phyloP scores from a whole-genome alignment of 2,888 invertebrate species.

The Onchidella celtica region DNA sequence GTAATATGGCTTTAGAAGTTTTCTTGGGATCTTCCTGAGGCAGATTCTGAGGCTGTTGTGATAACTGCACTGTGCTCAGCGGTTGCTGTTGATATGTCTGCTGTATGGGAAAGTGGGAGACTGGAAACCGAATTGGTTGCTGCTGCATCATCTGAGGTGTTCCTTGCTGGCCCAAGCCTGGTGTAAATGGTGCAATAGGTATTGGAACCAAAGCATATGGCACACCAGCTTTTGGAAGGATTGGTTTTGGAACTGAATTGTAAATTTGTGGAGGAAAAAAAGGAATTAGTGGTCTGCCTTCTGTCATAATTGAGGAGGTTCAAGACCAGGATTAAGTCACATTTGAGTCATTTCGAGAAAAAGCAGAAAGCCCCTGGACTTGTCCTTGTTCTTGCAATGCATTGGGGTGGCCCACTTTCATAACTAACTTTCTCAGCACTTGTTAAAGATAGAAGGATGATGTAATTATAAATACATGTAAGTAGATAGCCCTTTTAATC shows the following conservation, averaged over 20 bases:
- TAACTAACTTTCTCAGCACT: too few species aligned
- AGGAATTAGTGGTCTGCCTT: neutral
- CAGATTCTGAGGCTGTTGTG: neutral
- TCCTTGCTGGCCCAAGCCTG: neutral
- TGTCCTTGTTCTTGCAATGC: too few species aligned
- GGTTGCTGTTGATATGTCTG: neutral
- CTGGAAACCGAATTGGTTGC: neutral
- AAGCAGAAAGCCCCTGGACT: too few species aligned
- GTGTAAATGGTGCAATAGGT: neutral
- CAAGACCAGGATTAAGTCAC: too few species aligned
- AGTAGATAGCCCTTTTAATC: too few species aligned
- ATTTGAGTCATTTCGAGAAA: too few species aligned
- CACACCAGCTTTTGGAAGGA: slow-evolving; percentile 36
- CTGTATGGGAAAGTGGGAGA: slow-evolving; percentile 2
- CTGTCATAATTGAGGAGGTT: neutral
- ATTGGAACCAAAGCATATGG: slow-evolving; percentile 44
- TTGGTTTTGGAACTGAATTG: slow-evolving; percentile 41
- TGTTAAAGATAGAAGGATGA: too few species aligned
- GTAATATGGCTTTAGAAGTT: neutral
- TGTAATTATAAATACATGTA: too few species aligned
- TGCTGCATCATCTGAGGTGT: neutral
- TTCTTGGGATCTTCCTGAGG: neutral
- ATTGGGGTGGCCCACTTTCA: too few species aligned
- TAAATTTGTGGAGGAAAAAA: too few species aligned
- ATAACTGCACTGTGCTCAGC: neutral